Evolutionary conservation across 2,888 invertebrate species (phyloP).

Genomic region (Timandra comae): DNA sequence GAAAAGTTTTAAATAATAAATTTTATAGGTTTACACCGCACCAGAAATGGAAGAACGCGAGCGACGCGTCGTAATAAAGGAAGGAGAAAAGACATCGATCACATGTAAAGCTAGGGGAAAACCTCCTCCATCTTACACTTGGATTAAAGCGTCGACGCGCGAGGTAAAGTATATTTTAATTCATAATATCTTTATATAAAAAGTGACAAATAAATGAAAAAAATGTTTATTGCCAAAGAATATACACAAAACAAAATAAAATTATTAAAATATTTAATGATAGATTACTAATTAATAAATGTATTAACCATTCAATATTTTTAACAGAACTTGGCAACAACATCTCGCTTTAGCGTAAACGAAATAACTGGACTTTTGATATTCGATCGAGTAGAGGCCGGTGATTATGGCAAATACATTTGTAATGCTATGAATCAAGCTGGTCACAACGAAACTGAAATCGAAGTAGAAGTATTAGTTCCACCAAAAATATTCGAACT

Average conservation of each 20-base stretch:
- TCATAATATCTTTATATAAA: neutral
- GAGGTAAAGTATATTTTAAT: conserved; percentile 46
- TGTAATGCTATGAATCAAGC: conserved; percentile 89
- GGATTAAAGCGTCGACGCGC: conserved; percentile 86
- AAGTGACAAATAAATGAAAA: too few relatives aligned
- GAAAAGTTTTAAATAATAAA: neutral
- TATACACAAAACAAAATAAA: too few relatives aligned
- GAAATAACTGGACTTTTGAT: conserved; percentile 82
- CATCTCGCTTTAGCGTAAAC: conserved; percentile 80
- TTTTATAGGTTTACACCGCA: conserved; percentile 81
- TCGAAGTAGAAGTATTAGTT: conserved; percentile 83
- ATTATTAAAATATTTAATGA: conserved; percentile 5
- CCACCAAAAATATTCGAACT: conserved; percentile 89
- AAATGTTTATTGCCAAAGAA: too few relatives aligned
- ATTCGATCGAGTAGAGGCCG: conserved; percentile 84
- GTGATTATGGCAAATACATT: conserved; percentile 87
- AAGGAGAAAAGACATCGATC: conserved; percentile 86
- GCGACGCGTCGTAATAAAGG: conserved; percentile 81
- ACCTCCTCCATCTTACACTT: conserved; percentile 88
- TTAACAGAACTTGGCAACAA: conserved; percentile 83
- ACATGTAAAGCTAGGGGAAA: conserved; percentile 89
- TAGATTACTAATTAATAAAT: too few relatives aligned
- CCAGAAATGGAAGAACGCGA: conserved; percentile 83
- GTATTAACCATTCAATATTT: too few relatives aligned
- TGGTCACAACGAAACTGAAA: conserved; percentile 81